Evolutionary conservation across 2,797 vertebrate species (phyloP).

Genomic region (Falco naumanni): DNA sequence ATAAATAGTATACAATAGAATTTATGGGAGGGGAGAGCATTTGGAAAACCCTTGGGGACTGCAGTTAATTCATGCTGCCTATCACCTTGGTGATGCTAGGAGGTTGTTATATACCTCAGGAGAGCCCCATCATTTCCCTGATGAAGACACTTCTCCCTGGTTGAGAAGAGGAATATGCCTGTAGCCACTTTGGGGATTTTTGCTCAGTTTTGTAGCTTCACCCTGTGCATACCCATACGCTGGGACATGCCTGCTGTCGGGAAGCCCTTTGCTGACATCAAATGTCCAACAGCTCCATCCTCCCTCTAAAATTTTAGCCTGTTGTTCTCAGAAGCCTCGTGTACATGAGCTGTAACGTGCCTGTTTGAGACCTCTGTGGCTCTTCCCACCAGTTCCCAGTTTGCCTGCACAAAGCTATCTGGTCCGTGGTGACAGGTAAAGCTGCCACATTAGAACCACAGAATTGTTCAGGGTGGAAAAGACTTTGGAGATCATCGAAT

Average conservation of each 20-base stretch:
- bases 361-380: background rate
- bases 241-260: background rate
- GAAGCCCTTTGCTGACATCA: background rate
- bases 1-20: background rate
- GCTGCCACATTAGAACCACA: background rate
- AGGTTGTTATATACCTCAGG: background rate
- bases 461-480: too few species aligned
- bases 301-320: background rate
- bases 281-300: background rate
- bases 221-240: fast-evolving
- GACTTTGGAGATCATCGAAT: too few species aligned
- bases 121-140: background rate
- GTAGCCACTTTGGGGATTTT: background rate
- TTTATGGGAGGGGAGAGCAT: background rate
- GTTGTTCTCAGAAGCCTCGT: background rate
- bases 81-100: background rate
- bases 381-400: background rate
- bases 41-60: background rate
- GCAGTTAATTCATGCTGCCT: background rate
- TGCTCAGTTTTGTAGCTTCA: background rate
- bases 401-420: background rate
- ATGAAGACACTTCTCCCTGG: background rate
- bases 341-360: background rate
- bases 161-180: background rate
- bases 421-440: background rate